A percentile compares a stretch with the other conserved stretches of the same genome.
Conservation (phyloP, 2,113 vertebrate species). For the Poeciliopsis prolifica region DNA sequence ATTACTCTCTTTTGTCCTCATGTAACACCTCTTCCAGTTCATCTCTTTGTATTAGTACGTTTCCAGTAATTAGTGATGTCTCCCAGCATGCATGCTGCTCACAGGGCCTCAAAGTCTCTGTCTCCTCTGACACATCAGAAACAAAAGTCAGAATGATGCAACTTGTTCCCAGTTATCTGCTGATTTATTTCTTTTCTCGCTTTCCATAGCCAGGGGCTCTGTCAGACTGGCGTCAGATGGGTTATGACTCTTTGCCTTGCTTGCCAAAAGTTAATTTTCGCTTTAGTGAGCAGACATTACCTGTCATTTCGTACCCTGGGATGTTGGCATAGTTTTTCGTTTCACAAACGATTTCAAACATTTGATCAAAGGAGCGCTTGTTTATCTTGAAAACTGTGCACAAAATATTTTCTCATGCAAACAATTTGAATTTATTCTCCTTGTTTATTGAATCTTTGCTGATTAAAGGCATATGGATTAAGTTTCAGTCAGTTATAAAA, state of each 20-base stretch:
- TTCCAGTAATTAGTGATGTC: conserved; percentile 31
- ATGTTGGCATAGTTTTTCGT: conserved; percentile 19
- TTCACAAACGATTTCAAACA: conserved; percentile 33
- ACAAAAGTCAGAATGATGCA: conserved; percentile 59
- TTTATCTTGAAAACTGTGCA: conserved; percentile 31
- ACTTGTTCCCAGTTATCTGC: conserved; percentile 52
- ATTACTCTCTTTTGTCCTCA: conserved; percentile 20
- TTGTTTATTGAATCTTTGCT: conserved; percentile 18
- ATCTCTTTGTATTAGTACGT: conserved; percentile 8
- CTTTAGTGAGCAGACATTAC: conserved; percentile 55
- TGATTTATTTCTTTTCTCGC: conserved; percentile 51
- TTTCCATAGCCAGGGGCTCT: conserved; percentile 60
- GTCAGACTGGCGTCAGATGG: conserved; percentile 70
- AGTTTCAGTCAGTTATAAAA: background rate
- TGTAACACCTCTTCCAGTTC: conserved; percentile 11
- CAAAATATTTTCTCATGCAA: conserved; percentile 16
- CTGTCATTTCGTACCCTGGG: conserved; percentile 60
- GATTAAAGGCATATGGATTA: conserved; percentile 9
- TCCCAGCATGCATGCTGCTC: conserved; percentile 26
- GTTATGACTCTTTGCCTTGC: conserved; percentile 51
- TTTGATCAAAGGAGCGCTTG: conserved; percentile 43
- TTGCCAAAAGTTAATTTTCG: conserved; percentile 70
- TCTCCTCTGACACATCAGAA: conserved; percentile 56
- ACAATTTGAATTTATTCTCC: conserved; percentile 3
- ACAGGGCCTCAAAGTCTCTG: conserved; percentile 21